Conservation (phyloP, 2,888 invertebrate species). For the Hypena proboscidalis region DNA sequence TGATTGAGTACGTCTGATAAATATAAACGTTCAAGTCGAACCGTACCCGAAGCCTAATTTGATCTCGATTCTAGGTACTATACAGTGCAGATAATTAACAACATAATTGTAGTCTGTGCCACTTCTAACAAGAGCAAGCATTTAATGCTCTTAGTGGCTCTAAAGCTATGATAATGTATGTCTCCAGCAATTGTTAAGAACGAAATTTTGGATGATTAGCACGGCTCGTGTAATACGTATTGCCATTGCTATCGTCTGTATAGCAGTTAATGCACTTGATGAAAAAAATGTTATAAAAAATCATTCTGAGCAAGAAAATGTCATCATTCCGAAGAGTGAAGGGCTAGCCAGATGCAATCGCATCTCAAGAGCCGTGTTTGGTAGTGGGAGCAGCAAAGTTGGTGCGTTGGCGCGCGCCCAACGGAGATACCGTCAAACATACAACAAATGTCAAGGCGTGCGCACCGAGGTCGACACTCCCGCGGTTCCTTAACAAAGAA, state of each 20-base stretch:
- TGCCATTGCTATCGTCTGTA: constrained; percentile 13
- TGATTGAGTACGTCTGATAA: too few species aligned
- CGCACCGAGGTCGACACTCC: constrained; percentile 54
- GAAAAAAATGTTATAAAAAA: constrained; percentile 3
- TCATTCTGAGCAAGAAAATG: constrained; percentile 1
- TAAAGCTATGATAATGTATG: too few species aligned
- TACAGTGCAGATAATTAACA: too few species aligned
- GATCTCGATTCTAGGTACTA: too few species aligned
- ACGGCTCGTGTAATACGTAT: constrained; percentile 29
- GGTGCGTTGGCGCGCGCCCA: constrained; percentile 28
- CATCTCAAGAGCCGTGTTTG: constrained; percentile 3
- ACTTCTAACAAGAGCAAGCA: too few species aligned
- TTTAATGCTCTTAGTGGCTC: too few species aligned
- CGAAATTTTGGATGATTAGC: too few species aligned
- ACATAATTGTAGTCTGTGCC: too few species aligned
- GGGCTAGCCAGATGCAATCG: constrained; percentile 9
- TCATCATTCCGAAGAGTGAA: neutral
- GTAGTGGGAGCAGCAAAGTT: constrained; percentile 11
- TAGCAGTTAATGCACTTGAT: constrained; percentile 7
- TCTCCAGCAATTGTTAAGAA: too few species aligned
- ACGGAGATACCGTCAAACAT: constrained; percentile 35
- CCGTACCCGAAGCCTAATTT: too few species aligned
- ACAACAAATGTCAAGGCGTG: constrained; percentile 55
- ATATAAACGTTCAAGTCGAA: too few species aligned
- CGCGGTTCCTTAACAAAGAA: constrained; percentile 52